Evolutionary conservation across 2,888 invertebrate species (phyloP), one percentile per base, ranked within the genome.

Genomic region (Tuta absoluta): DNA sequence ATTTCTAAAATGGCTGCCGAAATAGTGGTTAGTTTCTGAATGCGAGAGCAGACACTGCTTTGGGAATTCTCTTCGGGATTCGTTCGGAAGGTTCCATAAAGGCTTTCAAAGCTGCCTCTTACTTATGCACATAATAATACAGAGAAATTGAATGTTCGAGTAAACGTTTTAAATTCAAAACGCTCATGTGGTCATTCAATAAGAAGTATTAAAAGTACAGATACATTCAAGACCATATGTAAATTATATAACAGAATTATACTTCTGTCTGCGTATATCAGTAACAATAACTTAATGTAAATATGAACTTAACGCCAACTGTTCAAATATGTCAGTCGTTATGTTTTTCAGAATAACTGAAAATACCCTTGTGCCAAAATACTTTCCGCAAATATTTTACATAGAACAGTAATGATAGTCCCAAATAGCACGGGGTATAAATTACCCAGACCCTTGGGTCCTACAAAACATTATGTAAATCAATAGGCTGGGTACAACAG

Each of bases 401-500:
- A 48, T 61, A 45, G 62, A 14, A 17, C 33, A 11, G 33, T 28
- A 62, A 51, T 23, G 62, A 49, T 33, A 33, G 21, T 11, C 49
- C 56, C 24, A 45, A 62, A 62, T 62, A 38, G 24, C 45, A 11
- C 28, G 23, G n/a, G 19, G 57, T 48, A 62, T 59, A 63, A 62
- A 65, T 62, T 73, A 62, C 48, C 59, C 37, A 62, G 63, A 59
- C 72, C 69, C 75, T 24, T n/a, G 73, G 70, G 76, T 60, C 65
- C 62, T 67, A 75, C 76, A 70, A 70, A 75, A 72, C 73, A 71
- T 74, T 75, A 77, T 74, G 76, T 73, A 75, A 77, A 80, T 79
- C 72, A 74, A 74, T 77, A 71, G 33, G 28, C 33, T 33, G 10
- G 11, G 56, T 17, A 7, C 68, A 61, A 75, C 65, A 70, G 75